phyloP scores from a whole-genome alignment of 2,888 invertebrate genomes.

The Caenorhabditis auriculariae region DNA sequence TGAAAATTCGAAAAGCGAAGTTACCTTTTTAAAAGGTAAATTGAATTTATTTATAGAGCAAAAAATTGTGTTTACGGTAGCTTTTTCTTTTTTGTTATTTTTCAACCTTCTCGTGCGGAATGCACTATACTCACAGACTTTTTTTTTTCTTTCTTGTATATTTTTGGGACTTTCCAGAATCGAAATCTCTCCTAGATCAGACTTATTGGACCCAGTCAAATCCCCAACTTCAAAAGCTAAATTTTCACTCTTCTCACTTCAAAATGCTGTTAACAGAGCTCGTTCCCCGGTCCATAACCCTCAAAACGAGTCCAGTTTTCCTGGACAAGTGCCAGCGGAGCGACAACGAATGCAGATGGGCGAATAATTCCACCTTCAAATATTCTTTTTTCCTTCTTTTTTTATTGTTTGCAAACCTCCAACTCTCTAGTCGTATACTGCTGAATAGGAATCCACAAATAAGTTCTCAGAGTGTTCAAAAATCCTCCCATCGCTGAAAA shows the following conservation, averaged over 20 bases:
- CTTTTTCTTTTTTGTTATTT: no score
- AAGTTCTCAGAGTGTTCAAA: constrained; percentile 84
- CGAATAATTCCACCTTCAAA: constrained; percentile 47
- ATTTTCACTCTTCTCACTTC: constrained; percentile 67
- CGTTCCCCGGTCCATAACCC: constrained; percentile 95
- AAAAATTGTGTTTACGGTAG: no score
- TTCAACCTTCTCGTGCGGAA: no score
- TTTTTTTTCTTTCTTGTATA: no score
- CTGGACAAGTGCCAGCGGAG: constrained; percentile 90
- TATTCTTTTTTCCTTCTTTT: neutral
- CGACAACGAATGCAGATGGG: constrained; percentile 70
- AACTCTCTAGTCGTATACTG: constrained; percentile 92
- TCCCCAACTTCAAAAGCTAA: no score
- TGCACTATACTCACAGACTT: no score
- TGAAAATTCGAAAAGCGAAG: no score
- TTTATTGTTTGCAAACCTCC: constrained; percentile 67
- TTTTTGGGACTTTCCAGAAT: no score
- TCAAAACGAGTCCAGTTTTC: constrained; percentile 93
- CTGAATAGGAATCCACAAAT: constrained; percentile 91
- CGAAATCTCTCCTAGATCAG: no score
- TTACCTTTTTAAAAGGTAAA: no score
- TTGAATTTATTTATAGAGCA: no score
- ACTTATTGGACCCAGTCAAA: no score
- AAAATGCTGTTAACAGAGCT: constrained; percentile 91
- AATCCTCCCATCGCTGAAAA: constrained; percentile 71